Conservation (phyloP, 2,797 vertebrate species). For the Myotis daubentonii region DNA sequence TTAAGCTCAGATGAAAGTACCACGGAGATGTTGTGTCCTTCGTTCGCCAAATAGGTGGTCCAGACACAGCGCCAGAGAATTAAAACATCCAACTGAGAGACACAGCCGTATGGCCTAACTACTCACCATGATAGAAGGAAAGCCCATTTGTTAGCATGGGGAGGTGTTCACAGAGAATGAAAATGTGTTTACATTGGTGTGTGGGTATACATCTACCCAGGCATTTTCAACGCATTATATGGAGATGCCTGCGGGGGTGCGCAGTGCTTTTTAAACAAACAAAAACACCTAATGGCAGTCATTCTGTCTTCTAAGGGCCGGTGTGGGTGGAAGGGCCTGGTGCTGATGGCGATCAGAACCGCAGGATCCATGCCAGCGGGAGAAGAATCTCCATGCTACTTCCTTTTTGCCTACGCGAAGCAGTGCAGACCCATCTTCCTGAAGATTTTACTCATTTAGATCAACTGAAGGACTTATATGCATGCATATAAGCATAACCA, state of each 20-base stretch:
- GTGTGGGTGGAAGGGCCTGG: not conserved
- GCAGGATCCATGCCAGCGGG: not conserved
- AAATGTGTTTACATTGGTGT: not conserved
- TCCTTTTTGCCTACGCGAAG: not conserved
- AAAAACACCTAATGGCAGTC: not conserved
- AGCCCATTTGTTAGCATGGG: not conserved
- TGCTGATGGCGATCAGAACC: not conserved
- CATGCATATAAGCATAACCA: too few relatives aligned
- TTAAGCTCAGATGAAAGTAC: not conserved
- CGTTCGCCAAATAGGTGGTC: not conserved
- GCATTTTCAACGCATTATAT: not conserved
- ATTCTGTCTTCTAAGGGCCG: not conserved
- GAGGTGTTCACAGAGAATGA: not conserved
- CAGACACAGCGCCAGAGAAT: not conserved
- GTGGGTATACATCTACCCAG: not conserved
- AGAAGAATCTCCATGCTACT: not conserved
- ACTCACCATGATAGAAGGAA: not conserved
- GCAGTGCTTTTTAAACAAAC: not conserved
- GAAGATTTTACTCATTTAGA: not conserved
- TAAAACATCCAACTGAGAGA: constrained; percentile 26
- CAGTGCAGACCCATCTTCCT: not conserved
- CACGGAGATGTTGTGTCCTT: not conserved
- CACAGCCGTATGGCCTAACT: not conserved
- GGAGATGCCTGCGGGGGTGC: not conserved
- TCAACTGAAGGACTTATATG: too few relatives aligned